phyloP scores from a whole-genome alignment of 2,888 invertebrate species.

The Pseudolycoriella hygida region DNA sequence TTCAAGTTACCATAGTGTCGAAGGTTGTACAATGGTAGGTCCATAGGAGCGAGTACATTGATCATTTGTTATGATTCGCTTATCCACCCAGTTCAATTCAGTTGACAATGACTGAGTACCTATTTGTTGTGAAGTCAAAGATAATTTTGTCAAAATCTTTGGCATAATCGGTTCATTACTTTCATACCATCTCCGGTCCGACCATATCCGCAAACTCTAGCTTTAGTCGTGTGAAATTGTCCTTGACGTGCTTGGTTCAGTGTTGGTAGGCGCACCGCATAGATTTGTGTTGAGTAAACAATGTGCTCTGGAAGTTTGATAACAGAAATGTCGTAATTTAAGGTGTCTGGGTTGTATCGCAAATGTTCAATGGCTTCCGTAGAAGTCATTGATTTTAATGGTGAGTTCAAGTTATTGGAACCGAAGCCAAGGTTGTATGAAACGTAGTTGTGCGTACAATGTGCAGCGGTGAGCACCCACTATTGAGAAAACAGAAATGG shows the following conservation, averaged over 20 bases:
- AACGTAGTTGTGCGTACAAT: conserved; percentile 3
- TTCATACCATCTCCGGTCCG: not conserved
- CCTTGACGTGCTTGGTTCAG: conserved; percentile 14
- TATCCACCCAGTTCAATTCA: conserved; percentile 6
- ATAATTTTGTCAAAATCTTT: no score
- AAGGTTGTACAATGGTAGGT: conserved; percentile 8
- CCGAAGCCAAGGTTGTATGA: conserved; percentile 9
- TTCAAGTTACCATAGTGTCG: conserved; percentile 12
- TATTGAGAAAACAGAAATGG: not conserved
- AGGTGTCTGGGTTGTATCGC: conserved; percentile 8
- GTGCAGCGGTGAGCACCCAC: conserved; percentile 10
- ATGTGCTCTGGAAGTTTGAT: conserved; percentile 6
- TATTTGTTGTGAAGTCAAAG: not conserved
- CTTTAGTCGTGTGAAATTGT: conserved; percentile 25
- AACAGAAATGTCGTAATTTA: conserved; percentile 10
- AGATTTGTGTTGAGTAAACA: conserved; percentile 18
- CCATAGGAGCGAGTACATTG: conserved; percentile 10
- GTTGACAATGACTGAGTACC: not conserved
- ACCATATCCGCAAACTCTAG: conserved; percentile 20
- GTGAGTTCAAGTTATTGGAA: conserved; percentile 8
- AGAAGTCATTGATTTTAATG: conserved; percentile 6
- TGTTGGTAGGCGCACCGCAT: conserved; percentile 18
- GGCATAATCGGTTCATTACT: no score
- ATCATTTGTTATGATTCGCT: conserved; percentile 9
- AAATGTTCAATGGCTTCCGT: conserved; percentile 7